Evolutionary conservation across 2,797 vertebrate genomes (phyloP).

Genomic region (Lepidocolaptes lacrymiger): DNA sequence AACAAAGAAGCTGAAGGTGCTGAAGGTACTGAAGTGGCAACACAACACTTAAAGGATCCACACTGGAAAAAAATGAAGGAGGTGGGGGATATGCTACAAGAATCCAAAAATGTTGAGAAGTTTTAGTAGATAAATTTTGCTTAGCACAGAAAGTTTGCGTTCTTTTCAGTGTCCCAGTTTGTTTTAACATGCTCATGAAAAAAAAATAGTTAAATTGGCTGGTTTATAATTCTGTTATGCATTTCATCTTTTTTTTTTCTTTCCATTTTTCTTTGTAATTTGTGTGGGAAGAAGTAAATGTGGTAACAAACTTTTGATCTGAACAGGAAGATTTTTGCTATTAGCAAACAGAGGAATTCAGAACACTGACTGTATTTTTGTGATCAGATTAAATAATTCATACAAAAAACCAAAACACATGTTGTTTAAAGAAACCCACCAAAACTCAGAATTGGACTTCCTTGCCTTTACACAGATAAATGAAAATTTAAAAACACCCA

Average conservation of each 20-base stretch:
- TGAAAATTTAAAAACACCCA: not conserved
- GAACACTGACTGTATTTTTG: not conserved
- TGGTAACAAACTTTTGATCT: not conserved
- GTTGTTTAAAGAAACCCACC: rapidly evolving
- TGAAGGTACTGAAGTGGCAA: not conserved
- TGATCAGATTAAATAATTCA: not conserved
- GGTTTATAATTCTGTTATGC: not conserved
- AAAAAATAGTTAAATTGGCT: not conserved
- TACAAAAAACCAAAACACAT: not conserved
- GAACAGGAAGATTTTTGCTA: not conserved
- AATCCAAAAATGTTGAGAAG: not conserved
- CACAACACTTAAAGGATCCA: not conserved
- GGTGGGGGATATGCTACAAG: rapidly evolving
- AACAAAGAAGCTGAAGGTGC: not conserved
- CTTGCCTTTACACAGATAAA: not conserved
- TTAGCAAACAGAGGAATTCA: not conserved
- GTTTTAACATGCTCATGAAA: not conserved
- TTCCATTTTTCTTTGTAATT: not conserved
- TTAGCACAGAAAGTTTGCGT: not conserved
- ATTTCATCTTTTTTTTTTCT: not conserved
- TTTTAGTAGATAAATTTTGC: not conserved
- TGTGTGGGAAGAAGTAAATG: not conserved
- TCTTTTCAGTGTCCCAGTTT: not conserved
- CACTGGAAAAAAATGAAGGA: rapidly evolving
- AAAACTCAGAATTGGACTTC: not conserved